phyloP scores from a whole-genome alignment of 2,113 vertebrate species.

The Poeciliopsis retropinna region DNA sequence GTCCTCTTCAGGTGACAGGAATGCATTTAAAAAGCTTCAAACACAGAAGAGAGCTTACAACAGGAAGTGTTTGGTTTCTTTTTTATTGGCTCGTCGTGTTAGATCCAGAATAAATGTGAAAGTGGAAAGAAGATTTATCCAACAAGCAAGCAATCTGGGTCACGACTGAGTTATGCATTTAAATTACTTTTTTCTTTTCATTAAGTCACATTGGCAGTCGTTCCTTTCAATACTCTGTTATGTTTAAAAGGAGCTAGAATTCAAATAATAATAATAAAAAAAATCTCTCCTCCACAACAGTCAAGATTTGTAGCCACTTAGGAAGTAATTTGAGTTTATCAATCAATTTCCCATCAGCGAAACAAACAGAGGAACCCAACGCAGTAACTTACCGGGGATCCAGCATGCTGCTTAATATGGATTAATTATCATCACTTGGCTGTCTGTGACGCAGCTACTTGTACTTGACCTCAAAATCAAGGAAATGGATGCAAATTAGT shows the following conservation, averaged over 20 bases:
- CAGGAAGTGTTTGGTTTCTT: conserved; percentile 13
- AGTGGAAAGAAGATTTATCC: background rate
- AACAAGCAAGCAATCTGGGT: background rate
- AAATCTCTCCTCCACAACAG: background rate
- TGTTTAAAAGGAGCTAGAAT: background rate
- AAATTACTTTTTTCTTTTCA: too few species aligned
- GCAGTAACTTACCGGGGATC: background rate
- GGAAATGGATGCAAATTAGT: conserved; percentile 18
- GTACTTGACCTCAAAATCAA: conserved; percentile 25
- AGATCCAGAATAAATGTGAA: conserved; percentile 7
- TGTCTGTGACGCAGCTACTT: conserved; percentile 11
- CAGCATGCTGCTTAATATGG: background rate
- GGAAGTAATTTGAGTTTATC: background rate
- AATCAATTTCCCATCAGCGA: background rate
- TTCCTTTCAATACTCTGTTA: background rate
- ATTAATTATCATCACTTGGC: conserved; percentile 11
- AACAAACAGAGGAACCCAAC: background rate
- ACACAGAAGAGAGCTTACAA: background rate
- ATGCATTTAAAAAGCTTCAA: conserved; percentile 18
- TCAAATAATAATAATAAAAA: too few species aligned
- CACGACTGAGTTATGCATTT: background rate
- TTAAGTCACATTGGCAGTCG: background rate
- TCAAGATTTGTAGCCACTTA: background rate
- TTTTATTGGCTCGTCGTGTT: conserved; percentile 17
- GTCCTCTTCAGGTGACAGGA: background rate